Conservation (phyloP, 2,113 vertebrate species). For the Cromileptes altivelis region DNA sequence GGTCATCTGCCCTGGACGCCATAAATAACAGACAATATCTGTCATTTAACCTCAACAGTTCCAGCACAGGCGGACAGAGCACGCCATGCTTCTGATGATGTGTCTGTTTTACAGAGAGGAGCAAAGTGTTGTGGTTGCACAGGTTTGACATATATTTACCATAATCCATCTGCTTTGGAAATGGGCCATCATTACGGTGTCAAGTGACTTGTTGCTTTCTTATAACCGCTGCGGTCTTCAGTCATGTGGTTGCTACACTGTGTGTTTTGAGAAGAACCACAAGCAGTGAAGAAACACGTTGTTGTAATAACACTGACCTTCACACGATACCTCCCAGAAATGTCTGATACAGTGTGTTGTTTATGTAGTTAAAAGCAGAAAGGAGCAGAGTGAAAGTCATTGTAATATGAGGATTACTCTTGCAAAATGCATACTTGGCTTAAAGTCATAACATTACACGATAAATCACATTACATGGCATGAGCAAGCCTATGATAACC, state of each 20-base stretch:
- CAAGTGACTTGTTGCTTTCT: background rate
- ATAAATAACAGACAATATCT: background rate
- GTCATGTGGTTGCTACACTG: background rate
- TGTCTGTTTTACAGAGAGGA: background rate
- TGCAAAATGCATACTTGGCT: background rate
- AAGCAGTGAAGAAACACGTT: background rate
- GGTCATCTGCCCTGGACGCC: background rate
- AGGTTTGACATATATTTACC: background rate
- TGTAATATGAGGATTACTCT: background rate
- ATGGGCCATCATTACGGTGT: no score
- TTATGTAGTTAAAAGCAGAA: background rate
- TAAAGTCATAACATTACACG: background rate
- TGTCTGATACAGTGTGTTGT: background rate
- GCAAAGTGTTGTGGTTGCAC: background rate
- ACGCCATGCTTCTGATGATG: no score
- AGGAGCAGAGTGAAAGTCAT: background rate
- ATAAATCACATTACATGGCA: background rate
- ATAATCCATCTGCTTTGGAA: background rate
- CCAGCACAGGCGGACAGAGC: background rate
- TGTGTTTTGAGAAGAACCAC: background rate
- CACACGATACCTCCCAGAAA: background rate
- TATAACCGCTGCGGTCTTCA: background rate
- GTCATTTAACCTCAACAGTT: background rate
- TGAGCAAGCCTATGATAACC: no score
- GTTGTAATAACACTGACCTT: background rate